Evolutionary conservation across 2,888 invertebrate species (phyloP), one percentile per base, ranked within the genome.

Genomic region (Nymphalis c-album): DNA sequence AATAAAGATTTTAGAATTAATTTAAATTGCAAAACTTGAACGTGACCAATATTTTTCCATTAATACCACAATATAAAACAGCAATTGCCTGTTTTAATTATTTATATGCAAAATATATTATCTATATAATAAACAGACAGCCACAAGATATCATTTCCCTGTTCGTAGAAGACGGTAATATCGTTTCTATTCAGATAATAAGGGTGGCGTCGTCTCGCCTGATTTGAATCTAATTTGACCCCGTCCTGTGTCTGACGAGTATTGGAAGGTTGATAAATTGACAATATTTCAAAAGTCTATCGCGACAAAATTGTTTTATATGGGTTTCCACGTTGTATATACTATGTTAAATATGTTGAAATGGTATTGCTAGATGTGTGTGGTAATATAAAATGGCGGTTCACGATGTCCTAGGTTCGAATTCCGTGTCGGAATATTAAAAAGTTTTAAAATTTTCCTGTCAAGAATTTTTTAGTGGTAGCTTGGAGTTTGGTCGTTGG

Each of bases 211-310:
- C 80, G 78, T 77, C 76, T 76, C 75, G 75, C 80, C 80, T 55
- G 84, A 83, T 83, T 83, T 78, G 77, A 83, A 85, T 85, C 84
- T 85, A 82, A 85, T 85, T 84, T 83, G 71, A 73, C 67, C 77
- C 26, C 53, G 53, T 26, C 53, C 26, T 55, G 26, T 68, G 63
- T 67, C 74, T 66, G 62, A 71, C 65, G 62, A 61, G 63, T 67
- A 64, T 58, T 63, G 53, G 53, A 17, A 55, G 69, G 58, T 62
- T 66, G 71, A 61, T 60, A 59, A 70, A 70, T 70, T 64, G 53
- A 55, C 26, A 60, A 67, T 67, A 70, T 64, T 67, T 67, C 58
- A 64, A 53, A 70, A 48, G 67, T 61, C 53, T 51, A 51, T 51
- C 6, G 53, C 31, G 7, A 8, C 26, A 26, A 17, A 53, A 17